Evolutionary conservation across 2,113 vertebrate genomes (phyloP).

Genomic region (Thunnus thynnus): DNA sequence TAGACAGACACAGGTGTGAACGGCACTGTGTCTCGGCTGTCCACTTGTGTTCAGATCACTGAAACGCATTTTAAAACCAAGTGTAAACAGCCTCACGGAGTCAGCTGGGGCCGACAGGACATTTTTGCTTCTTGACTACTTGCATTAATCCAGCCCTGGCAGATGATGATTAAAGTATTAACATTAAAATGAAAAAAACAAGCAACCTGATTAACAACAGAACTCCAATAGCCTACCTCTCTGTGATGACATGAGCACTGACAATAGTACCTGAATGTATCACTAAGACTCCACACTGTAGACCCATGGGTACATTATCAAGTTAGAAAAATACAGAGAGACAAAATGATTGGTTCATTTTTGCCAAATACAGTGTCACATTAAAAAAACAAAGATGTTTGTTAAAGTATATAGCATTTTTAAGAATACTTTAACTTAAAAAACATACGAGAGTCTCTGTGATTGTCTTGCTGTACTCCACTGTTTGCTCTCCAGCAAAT

Average conservation of each 20-base stretch:
- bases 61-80: too few relatives aligned
- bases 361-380: neutral
- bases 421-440: neutral
- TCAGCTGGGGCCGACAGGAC: neutral
- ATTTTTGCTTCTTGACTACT: neutral
- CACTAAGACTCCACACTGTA: too few relatives aligned
- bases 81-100: too few relatives aligned
- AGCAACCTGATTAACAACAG: neutral
- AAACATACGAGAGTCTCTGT: slow-evolving; percentile 1
- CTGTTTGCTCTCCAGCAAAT: neutral
- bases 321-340: too few relatives aligned
- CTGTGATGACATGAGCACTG: neutral
- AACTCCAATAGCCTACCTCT: neutral
- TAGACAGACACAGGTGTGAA: too few relatives aligned
- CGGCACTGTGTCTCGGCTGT: too few relatives aligned
- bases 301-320: too few relatives aligned
- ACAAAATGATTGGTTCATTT: neutral
- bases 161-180: neutral
- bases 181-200: neutral
- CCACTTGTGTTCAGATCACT: too few relatives aligned
- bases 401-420: too few relatives aligned
- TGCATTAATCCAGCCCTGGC: neutral
- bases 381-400: neutral
- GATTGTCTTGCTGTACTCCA: slow-evolving; percentile 13
- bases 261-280: neutral